These are phyloP conservation scores for Grapholita molesta DNA, from an alignment of 1,140 invertebrate species.

Conservation along the genomic window DNA sequence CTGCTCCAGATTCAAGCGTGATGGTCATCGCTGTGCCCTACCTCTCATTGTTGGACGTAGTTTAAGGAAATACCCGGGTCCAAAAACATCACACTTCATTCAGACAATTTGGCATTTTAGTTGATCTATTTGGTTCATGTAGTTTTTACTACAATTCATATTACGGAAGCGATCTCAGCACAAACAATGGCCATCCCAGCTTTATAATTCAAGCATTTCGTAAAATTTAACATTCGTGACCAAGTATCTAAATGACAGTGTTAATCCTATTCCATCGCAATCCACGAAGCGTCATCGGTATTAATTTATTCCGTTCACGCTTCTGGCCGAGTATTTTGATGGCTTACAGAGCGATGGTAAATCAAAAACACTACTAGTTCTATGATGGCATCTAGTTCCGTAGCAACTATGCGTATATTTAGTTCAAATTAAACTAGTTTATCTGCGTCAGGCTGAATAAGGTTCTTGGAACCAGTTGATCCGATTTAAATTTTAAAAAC, in stretches of 20 bases:
- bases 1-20: too few relatives aligned
- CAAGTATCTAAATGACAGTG: neutral
- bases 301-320: neutral
- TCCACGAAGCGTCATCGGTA: neutral
- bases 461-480: neutral
- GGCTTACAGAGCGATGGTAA: neutral
- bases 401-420: neutral
- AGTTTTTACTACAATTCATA: neutral
- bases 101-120: too few relatives aligned
- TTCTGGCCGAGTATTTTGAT: neutral
- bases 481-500: constrained; percentile 17
- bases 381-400: neutral
- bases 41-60: too few relatives aligned
- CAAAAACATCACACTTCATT: too few relatives aligned
- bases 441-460: neutral
- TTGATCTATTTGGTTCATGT: too few relatives aligned
- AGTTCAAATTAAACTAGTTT: neutral
- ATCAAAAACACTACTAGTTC: neutral
- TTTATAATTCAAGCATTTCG: neutral
- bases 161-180: neutral
- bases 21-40: too few relatives aligned
- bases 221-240: neutral
- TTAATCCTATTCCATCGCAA: neutral
- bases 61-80: too few relatives aligned
- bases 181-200: neutral